These are phyloP conservation scores for Crossoptilon crossoptilon DNA, from an alignment of 2,797 vertebrate species.

Conservation along the genomic window DNA sequence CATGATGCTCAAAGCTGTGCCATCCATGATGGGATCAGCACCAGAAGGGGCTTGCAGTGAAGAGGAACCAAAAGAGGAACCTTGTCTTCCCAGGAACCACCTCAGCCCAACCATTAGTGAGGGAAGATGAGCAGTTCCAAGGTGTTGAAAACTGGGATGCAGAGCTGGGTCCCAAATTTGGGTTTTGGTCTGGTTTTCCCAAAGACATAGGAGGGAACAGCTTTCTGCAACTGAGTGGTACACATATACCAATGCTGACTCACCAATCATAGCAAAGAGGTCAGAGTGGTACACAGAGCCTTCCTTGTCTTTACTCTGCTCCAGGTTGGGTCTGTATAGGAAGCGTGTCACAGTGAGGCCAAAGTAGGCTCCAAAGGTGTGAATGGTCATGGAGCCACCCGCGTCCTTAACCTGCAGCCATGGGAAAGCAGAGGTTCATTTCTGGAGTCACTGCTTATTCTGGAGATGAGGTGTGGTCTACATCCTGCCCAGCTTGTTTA, in stretches of 20 bases:
- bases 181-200: neutral
- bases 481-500: neutral
- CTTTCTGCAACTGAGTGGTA: neutral
- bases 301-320: constrained; percentile 85
- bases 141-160: neutral
- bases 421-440: neutral
- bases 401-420: constrained; percentile 89
- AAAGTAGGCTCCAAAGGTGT: constrained; percentile 94
- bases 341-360: constrained; percentile 91
- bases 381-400: constrained; percentile 97
- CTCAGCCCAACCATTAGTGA: neutral
- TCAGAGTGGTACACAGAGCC: constrained; percentile 91
- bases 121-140: neutral
- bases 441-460: neutral
- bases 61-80: rapidly evolving
- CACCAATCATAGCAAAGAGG: constrained; percentile 96
- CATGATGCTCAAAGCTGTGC: rapidly evolving
- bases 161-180: neutral
- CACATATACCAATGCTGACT: constrained; percentile 38
- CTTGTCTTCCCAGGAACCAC: neutral
- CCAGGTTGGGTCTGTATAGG: constrained; percentile 90
- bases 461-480: neutral
- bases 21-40: rapidly evolving
- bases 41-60: neutral
- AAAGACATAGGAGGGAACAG: neutral